Evolutionary conservation across 2,797 vertebrate species (phyloP), one percentile per base, ranked within the genome.

Genomic region (Schizopygopsis pylzovi): DNA sequence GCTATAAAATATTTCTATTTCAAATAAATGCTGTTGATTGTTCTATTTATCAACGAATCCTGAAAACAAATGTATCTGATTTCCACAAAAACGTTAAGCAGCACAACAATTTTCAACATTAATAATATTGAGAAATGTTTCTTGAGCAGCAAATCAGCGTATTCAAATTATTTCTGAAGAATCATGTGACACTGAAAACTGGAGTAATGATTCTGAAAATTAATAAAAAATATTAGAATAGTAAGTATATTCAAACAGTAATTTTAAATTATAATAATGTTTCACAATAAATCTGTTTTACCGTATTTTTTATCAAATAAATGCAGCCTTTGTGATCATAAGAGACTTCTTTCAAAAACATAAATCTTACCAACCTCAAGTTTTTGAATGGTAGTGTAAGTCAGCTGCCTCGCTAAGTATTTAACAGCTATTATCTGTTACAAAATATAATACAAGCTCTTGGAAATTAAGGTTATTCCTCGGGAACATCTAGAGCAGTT

Each of bases 401-500:
- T 52, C 47, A 70, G 33, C 79, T 18, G 15, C 39, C n/a, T 71
- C 5, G 5, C 67, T 71, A 39, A 77, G 52, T 77, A 56, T 9
- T 82, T 71, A 71, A 56, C 80, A 56, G 37, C 10, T 13, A 43
- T 43, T 43, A 56, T 41, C 37, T 43, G 61, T 59, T 45, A 56
- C 16, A 45, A 28, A 72, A 72, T 20, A 59, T 16, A 43, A 56
- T 33, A 52, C 33, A 75, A 49, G 8, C 28, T 61, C 3, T 37
- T 22, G 13, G 18, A 73, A 28, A 73, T 61, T 43, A 83, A 45
- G 68, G 52, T 43, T 47, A 20, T 75, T 65, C 54, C 18, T 54
- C 47, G 63, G 68, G 68, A 71, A 71, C 22, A 56, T 71, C 71
- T 25, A 84, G 33, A 54, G n/a, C n/a, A 41, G 61, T 43, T 68